These are phyloP conservation scores for Xenopus laevis DNA, from an alignment of 2,113 vertebrate species.

Conservation along the genomic window DNA sequence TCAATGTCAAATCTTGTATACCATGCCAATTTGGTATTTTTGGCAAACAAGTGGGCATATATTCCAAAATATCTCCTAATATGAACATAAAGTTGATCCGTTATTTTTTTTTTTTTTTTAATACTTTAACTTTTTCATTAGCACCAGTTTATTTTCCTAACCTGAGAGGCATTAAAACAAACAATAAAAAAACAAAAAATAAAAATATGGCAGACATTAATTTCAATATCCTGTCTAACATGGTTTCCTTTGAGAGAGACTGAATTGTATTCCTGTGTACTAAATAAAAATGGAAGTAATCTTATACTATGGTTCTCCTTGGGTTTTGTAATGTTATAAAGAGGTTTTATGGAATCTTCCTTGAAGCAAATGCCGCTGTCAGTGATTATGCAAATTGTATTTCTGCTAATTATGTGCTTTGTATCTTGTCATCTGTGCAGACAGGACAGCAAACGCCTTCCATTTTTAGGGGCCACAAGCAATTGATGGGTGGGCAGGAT, in stretches of 20 bases:
- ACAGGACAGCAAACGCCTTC: slow-evolving; percentile 82
- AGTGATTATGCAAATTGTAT: background rate
- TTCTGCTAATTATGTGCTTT: slow-evolving; percentile 10
- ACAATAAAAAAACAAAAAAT: too few relatives aligned
- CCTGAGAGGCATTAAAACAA: slow-evolving; percentile 63
- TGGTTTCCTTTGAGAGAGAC: slow-evolving; percentile 64
- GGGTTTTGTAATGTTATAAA: slow-evolving; percentile 40
- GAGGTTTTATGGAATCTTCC: slow-evolving; percentile 38
- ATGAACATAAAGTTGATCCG: too few relatives aligned
- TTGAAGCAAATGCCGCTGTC: background rate
- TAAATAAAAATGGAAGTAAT: slow-evolving; percentile 7
- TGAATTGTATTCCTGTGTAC: background rate
- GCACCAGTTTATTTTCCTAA: slow-evolving; percentile 68
- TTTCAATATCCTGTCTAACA: slow-evolving; percentile 56
- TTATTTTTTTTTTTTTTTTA: slow-evolving; percentile 16
- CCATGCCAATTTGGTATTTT: too few relatives aligned
- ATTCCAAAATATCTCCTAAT: too few relatives aligned
- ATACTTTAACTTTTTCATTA: slow-evolving; percentile 47
- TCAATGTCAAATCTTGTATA: too few relatives aligned
- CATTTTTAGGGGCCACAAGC: slow-evolving; percentile 68
- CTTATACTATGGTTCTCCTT: slow-evolving; percentile 4
- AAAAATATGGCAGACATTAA: slow-evolving; percentile 56
- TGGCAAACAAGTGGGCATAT: too few relatives aligned
- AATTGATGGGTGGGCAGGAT: slow-evolving; percentile 69
- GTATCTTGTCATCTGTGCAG: slow-evolving; percentile 58